phyloP scores from a whole-genome alignment of 2,888 invertebrate species.

The Penaeus monodon region DNA sequence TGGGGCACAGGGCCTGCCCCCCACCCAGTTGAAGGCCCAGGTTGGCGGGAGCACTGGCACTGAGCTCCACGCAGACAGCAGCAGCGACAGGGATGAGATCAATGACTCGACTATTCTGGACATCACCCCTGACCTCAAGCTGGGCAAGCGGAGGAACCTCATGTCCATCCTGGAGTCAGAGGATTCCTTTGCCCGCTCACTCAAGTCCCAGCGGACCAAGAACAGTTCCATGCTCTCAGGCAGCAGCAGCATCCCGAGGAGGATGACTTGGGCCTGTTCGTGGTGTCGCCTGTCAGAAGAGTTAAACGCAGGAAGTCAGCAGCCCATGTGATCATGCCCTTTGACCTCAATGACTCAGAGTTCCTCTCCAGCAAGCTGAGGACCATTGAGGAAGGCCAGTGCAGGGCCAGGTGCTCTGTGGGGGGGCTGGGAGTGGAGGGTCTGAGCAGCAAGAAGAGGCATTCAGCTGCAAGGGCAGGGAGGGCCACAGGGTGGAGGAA shows the following conservation, averaged over 20 bases:
- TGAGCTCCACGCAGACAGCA: no score
- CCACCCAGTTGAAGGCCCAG: no score
- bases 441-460: no score
- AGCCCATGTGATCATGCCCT: constrained; percentile 40
- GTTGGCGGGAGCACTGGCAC: no score
- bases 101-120: not conserved
- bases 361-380: constrained; percentile 24
- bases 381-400: not conserved
- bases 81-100: no score
- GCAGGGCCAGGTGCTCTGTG: not conserved
- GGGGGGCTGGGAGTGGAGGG: no score
- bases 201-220: constrained; percentile 2
- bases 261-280: not conserved
- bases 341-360: constrained; percentile 38
- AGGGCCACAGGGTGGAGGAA: no score
- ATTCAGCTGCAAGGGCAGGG: no score
- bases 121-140: constrained; percentile 11
- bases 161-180: constrained; percentile 42
- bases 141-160: constrained; percentile 9
- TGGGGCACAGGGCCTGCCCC: not conserved
- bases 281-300: not conserved
- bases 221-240: constrained; percentile 18
- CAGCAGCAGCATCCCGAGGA: not conserved
- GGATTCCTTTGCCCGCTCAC: not conserved
- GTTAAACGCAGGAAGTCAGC: constrained; percentile 21